Evolutionary conservation across 2,797 vertebrate genomes (phyloP).

Genomic region (Spondyliosoma cantharus): DNA sequence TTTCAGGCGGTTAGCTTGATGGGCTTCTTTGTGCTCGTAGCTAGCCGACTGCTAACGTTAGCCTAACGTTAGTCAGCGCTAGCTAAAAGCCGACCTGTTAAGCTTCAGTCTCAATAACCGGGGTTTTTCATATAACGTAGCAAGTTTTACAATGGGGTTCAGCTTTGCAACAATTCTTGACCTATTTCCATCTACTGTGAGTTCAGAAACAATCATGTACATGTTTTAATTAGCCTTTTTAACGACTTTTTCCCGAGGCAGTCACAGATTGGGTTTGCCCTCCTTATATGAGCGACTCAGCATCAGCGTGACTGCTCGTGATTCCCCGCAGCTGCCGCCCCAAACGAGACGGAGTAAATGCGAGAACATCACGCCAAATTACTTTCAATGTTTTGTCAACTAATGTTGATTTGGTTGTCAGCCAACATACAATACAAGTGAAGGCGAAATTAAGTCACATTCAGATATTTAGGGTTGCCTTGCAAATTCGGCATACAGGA

Average conservation of each 20-base stretch:
- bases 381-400: fast-evolving
- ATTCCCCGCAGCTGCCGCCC: conserved; percentile 50
- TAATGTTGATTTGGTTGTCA: background rate
- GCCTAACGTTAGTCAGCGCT: conserved; percentile 58
- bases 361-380: background rate
- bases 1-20: background rate
- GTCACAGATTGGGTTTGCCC: conserved; percentile 1
- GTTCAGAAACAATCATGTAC: fast-evolving
- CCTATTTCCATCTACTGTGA: fast-evolving
- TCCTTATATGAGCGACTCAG: background rate
- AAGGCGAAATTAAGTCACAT: fast-evolving
- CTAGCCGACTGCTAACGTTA: conserved; percentile 65
- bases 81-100: conserved; percentile 30
- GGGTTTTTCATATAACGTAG: background rate
- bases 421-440: fast-evolving
- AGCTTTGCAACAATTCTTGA: fast-evolving
- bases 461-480: fast-evolving
- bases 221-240: fast-evolving
- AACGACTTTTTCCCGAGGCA: background rate
- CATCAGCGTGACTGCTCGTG: conserved; percentile 80
- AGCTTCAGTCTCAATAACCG: background rate
- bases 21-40: conserved; percentile 66
- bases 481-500: conserved; percentile 6
- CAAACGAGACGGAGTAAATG: conserved; percentile 26
- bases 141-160: background rate